phyloP scores from a whole-genome alignment of 2,888 invertebrate species.

The Podotricha telesiphe region DNA sequence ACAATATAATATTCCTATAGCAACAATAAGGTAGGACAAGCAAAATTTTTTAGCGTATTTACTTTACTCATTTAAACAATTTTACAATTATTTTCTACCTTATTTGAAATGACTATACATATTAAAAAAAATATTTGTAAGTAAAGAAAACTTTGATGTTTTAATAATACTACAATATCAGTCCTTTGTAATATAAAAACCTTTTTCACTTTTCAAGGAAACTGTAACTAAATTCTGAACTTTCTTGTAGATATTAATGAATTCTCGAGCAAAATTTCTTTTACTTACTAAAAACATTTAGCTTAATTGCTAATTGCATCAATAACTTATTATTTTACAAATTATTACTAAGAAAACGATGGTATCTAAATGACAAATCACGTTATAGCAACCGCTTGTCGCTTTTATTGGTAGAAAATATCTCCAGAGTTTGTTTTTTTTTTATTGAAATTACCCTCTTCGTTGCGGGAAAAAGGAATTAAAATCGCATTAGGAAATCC shows the following conservation, averaged over 20 bases:
- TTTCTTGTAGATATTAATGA: not conserved
- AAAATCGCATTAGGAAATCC: conserved; percentile 83
- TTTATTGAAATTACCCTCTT: conserved; percentile 78
- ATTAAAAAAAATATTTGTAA: not conserved
- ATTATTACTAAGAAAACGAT: not conserved
- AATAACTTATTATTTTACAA: not conserved
- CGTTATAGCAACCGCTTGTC: conserved; percentile 47
- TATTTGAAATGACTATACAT: too few species aligned
- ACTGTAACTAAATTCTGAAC: not conserved
- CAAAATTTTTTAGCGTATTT: too few species aligned
- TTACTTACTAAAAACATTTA: not conserved
- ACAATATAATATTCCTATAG: too few species aligned
- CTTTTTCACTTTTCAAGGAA: not conserved
- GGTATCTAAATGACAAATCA: conserved; percentile 26
- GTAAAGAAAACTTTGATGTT: not conserved
- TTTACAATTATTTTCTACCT: too few species aligned
- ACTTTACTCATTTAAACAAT: too few species aligned
- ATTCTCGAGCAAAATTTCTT: not conserved
- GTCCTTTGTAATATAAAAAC: not conserved
- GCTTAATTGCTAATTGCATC: not conserved
- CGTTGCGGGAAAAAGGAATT: conserved; percentile 79
- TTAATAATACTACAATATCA: not conserved
- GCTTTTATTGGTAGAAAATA: conserved; percentile 59
- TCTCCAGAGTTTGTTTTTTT: conserved; percentile 67
- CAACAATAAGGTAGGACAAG: too few species aligned